Conservation (phyloP, 2,797 vertebrate species). For the Danio tinwini region DNA sequence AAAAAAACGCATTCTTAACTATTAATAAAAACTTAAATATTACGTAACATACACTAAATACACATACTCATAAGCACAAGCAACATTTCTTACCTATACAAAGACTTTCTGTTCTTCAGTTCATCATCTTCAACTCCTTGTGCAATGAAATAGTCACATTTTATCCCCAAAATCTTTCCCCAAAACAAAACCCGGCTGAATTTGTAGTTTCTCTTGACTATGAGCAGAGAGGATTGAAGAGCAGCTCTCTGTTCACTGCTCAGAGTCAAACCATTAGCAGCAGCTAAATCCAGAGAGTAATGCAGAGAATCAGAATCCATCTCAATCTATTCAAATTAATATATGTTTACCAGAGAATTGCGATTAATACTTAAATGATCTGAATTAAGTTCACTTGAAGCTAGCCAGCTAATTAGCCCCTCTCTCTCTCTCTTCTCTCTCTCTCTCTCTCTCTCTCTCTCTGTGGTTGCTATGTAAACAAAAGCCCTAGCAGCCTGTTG, state of each 20-base stretch:
- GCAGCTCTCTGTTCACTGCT: slow-evolving; percentile 82
- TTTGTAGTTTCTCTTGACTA: slow-evolving; percentile 85
- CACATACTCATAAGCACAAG: not conserved
- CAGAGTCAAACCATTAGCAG: slow-evolving; percentile 79
- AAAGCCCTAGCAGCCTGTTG: slow-evolving; percentile 41
- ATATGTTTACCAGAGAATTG: not conserved
- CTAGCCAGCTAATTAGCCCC: slow-evolving; percentile 1
- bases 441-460: not conserved
- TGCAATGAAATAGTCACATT: slow-evolving; percentile 86
- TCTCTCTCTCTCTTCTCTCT: not conserved
- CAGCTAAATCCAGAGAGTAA: slow-evolving; percentile 79
- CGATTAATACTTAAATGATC: not conserved
- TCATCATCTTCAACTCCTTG: slow-evolving; percentile 86
- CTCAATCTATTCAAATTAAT: not conserved
- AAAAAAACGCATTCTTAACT: no score
- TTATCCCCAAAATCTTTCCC: slow-evolving; percentile 89
- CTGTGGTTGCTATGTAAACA: slow-evolving; percentile 57
- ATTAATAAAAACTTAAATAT: not conserved
- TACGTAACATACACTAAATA: not conserved
- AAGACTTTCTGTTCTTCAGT: slow-evolving; percentile 77
- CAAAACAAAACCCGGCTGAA: slow-evolving; percentile 87
- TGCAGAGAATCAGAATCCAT: slow-evolving; percentile 83
- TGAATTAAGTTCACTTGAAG: slow-evolving; percentile 43
- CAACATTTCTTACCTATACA: slow-evolving; percentile 85
- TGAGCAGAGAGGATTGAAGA: slow-evolving; percentile 81